Evolutionary conservation across 2,113 vertebrate genomes (phyloP).

Genomic region (Atherinomorus stipes): DNA sequence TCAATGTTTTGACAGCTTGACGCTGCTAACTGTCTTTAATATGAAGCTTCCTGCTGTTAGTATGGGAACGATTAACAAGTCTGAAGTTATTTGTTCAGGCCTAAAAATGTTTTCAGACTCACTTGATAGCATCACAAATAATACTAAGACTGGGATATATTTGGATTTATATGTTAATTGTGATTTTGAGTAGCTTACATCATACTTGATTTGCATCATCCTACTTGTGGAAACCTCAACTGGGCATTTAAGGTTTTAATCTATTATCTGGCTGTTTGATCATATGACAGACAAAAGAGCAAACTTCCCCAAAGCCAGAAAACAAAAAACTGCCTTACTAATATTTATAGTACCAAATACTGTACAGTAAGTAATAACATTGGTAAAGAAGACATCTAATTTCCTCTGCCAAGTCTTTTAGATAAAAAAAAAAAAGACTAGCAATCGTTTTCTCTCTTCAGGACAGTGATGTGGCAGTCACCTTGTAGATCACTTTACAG

Average conservation of each 20-base stretch:
- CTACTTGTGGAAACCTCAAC: no score
- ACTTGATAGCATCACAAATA: neutral
- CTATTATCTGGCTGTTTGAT: no score
- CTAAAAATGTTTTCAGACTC: neutral
- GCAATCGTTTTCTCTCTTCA: constrained; percentile 2
- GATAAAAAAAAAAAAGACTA: no score
- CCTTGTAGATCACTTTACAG: constrained; percentile 5
- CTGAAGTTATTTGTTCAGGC: neutral
- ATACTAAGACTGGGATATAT: neutral
- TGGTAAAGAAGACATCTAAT: neutral
- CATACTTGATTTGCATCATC: neutral
- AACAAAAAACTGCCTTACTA: no score
- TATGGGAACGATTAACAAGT: neutral
- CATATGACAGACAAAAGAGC: no score
- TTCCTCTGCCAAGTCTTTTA: neutral
- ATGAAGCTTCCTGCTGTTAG: neutral
- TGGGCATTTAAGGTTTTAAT: no score
- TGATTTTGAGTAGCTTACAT: neutral
- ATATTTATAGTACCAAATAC: no score
- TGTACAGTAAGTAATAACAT: no score
- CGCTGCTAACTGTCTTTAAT: no score
- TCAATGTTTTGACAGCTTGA: no score
- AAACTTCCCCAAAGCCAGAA: no score
- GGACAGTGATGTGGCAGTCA: constrained; percentile 16
- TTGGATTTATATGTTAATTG: neutral